Evolutionary conservation across 2,797 vertebrate species (phyloP).

Genomic region (Scolopax bukidnonensis): DNA sequence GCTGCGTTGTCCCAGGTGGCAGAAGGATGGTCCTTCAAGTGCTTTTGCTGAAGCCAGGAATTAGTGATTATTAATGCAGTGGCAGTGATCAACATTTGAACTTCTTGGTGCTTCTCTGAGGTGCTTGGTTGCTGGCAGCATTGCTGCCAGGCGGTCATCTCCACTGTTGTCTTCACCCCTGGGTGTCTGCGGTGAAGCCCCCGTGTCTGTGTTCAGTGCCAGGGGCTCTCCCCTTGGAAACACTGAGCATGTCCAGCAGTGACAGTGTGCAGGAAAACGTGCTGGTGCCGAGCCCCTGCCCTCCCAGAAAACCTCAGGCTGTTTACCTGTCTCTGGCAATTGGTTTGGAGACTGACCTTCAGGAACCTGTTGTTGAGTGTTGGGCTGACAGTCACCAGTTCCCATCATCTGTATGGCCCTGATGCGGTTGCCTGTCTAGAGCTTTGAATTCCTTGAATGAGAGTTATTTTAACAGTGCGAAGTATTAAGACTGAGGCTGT

Average conservation of each 20-base stretch:
- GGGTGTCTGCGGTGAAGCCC: background rate
- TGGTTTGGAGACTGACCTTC: background rate
- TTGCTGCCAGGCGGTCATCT: rapidly evolving
- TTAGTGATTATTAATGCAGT: too few species aligned
- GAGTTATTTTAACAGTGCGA: background rate
- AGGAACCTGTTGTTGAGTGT: rapidly evolving
- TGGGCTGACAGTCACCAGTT: background rate
- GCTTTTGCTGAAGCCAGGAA: background rate
- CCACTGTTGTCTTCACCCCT: rapidly evolving
- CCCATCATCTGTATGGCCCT: background rate
- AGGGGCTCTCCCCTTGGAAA: background rate
- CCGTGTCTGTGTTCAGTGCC: background rate
- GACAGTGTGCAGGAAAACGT: rapidly evolving
- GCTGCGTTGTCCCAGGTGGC: rapidly evolving
- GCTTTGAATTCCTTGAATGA: background rate
- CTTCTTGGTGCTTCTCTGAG: background rate
- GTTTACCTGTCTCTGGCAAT: background rate
- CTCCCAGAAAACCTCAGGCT: background rate
- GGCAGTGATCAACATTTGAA: background rate
- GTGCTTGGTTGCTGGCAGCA: background rate
- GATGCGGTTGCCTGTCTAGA: background rate
- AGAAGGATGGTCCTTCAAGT: background rate
- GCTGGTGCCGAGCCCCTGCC: rapidly evolving
- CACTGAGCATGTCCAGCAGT: background rate
- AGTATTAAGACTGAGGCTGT: background rate